A percentile compares a stretch with the other conserved stretches of the same genome.
These are phyloP conservation scores for Procavia capensis DNA, from an alignment of 2,113 vertebrate species.

Conservation along the genomic window DNA sequence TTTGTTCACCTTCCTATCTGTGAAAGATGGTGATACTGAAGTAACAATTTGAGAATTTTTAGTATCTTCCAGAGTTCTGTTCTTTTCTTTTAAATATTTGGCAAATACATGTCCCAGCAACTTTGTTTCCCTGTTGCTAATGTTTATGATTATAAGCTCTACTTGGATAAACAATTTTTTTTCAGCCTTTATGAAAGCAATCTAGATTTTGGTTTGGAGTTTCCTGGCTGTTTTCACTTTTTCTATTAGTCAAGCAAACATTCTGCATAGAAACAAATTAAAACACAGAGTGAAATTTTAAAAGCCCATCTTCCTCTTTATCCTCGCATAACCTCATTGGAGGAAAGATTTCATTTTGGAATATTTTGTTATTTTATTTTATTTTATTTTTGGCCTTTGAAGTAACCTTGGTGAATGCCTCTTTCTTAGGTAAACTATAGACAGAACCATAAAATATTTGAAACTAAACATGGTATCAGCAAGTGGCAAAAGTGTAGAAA, in stretches of 20 bases:
- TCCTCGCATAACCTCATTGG: neutral
- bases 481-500: slow-evolving; percentile 35
- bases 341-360: slow-evolving; percentile 29
- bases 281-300: neutral
- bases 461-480: slow-evolving; percentile 18
- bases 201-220: neutral
- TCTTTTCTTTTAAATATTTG: slow-evolving; percentile 51
- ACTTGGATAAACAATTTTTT: slow-evolving; percentile 2
- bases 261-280: slow-evolving; percentile 10
- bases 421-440: slow-evolving; percentile 37
- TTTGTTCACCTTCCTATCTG: slow-evolving; percentile 35
- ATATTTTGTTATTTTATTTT: slow-evolving; percentile 49
- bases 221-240: slow-evolving; percentile 38
- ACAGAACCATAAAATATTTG: slow-evolving; percentile 18
- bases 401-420: slow-evolving; percentile 17
- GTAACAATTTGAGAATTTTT: slow-evolving; percentile 49
- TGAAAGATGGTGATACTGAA: slow-evolving; percentile 14
- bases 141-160: slow-evolving; percentile 6
- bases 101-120: neutral
- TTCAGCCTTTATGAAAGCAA: slow-evolving; percentile 4
- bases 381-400: slow-evolving; percentile 41
- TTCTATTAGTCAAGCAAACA: neutral
- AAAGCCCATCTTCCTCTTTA: neutral
- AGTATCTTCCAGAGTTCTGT: neutral
- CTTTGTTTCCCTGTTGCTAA: slow-evolving; percentile 37